These are phyloP conservation scores for Cossypha heuglini DNA, from an alignment of 2,797 vertebrate species.

Conservation along the genomic window DNA sequence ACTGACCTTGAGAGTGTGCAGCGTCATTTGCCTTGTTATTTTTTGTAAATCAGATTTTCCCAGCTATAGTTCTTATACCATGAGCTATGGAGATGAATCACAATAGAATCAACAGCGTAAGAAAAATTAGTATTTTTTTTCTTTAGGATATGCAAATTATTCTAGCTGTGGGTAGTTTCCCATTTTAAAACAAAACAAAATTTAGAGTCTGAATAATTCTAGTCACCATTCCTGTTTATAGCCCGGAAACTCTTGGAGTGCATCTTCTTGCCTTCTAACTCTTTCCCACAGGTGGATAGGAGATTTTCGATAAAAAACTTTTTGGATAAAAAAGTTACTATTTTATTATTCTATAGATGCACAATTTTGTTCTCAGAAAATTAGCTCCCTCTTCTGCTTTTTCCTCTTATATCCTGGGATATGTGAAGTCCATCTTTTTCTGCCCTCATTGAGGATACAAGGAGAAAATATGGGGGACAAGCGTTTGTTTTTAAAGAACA, in stretches of 20 bases:
- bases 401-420: neutral
- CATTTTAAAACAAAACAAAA: neutral
- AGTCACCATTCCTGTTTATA: neutral
- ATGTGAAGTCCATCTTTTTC: neutral
- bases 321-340: neutral
- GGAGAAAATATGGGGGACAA: neutral
- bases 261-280: neutral
- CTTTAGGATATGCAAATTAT: neutral
- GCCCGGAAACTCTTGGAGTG: neutral
- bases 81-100: neutral
- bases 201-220: neutral
- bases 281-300: neutral
- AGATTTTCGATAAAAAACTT: neutral
- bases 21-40: neutral
- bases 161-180: neutral
- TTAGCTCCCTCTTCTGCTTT: neutral
- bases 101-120: neutral
- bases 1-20: neutral
- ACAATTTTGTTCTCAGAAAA: neutral
- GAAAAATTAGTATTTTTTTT: neutral
- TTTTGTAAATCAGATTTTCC: neutral
- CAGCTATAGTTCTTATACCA: neutral
- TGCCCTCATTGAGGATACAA: neutral
- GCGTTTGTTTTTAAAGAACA: neutral
- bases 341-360: neutral